Evolutionary conservation across 2,888 invertebrate genomes (phyloP).

Genomic region (Limnephilus rhombicus): DNA sequence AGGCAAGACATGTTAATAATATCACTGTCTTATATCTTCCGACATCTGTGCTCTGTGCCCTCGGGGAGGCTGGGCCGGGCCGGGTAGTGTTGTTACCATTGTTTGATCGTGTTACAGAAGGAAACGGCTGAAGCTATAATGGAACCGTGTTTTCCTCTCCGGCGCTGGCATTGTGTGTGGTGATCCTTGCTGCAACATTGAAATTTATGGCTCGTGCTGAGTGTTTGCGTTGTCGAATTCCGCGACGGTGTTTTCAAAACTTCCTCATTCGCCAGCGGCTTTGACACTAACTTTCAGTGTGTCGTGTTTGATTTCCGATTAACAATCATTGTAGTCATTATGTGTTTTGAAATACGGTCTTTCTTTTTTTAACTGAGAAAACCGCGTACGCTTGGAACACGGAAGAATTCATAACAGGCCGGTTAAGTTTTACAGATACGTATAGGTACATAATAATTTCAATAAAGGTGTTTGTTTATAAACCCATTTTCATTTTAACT

Average conservation of each 20-base stretch:
- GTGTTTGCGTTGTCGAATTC: slow-evolving; percentile 46
- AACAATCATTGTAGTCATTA: slow-evolving; percentile 27
- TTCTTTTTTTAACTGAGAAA: background rate
- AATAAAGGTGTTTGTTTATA: background rate
- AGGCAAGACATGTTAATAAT: slow-evolving; percentile 59
- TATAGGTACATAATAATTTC: too few species aligned
- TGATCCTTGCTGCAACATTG: slow-evolving; percentile 46
- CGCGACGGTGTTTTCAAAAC: slow-evolving; percentile 39
- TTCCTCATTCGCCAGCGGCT: slow-evolving; percentile 42
- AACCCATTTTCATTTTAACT: background rate
- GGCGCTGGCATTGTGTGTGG: slow-evolving; percentile 47
- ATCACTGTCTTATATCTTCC: slow-evolving; percentile 61
- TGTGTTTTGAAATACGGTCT: background rate
- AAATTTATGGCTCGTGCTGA: slow-evolving; percentile 49
- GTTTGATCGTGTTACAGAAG: slow-evolving; percentile 47
- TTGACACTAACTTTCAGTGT: slow-evolving; percentile 4
- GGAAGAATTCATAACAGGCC: background rate
- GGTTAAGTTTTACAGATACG: background rate
- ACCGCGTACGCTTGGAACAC: background rate
- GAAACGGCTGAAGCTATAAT: slow-evolving; percentile 48
- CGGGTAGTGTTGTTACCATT: slow-evolving; percentile 44
- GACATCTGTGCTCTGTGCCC: slow-evolving; percentile 52
- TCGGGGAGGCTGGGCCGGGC: slow-evolving; percentile 20
- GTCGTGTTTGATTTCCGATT: slow-evolving; percentile 20
- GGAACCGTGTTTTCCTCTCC: slow-evolving; percentile 44